Conservation (phyloP, 2,797 vertebrate species). For the Pseudochaenichthys georgianus region DNA sequence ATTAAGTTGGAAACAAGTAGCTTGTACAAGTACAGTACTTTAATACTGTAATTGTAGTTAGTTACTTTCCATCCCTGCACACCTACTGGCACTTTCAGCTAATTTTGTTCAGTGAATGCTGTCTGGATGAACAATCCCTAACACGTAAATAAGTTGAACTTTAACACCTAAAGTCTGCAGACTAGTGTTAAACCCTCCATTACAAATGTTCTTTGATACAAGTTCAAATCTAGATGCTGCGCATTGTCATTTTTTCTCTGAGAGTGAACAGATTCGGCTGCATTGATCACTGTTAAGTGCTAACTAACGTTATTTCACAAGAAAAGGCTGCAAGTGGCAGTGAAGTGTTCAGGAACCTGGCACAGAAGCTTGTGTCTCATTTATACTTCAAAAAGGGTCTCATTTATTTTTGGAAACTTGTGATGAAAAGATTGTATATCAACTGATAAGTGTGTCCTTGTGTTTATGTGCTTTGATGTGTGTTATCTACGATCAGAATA, state of each 20-base stretch:
- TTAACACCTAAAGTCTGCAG: not conserved
- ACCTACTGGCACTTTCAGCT: not conserved
- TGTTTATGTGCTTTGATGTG: slow-evolving; percentile 18
- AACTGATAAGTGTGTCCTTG: slow-evolving; percentile 14
- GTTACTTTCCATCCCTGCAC: too few relatives aligned
- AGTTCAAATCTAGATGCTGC: slow-evolving; percentile 6
- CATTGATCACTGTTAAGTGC: slow-evolving; percentile 37
- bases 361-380: slow-evolving; percentile 27
- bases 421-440: slow-evolving; percentile 25
- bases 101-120: not conserved
- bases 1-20: too few relatives aligned
- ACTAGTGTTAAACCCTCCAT: not conserved
- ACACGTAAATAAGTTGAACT: not conserved
- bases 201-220: not conserved
- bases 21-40: too few relatives aligned
- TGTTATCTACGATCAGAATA: slow-evolving; percentile 6
- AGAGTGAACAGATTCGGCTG: slow-evolving; percentile 15
- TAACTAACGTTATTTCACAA: slow-evolving; percentile 29
- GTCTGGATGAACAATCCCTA: not conserved
- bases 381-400: slow-evolving; percentile 19
- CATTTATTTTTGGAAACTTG: slow-evolving; percentile 39
- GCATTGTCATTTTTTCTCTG: slow-evolving; percentile 12
- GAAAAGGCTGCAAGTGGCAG: slow-evolving; percentile 25
- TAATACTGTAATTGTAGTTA: not conserved
- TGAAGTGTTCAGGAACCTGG: slow-evolving; percentile 27